Evolutionary conservation across 2,888 invertebrate genomes (phyloP), one percentile per base, ranked within the genome.

Genomic region (Amorpha juglandis): DNA sequence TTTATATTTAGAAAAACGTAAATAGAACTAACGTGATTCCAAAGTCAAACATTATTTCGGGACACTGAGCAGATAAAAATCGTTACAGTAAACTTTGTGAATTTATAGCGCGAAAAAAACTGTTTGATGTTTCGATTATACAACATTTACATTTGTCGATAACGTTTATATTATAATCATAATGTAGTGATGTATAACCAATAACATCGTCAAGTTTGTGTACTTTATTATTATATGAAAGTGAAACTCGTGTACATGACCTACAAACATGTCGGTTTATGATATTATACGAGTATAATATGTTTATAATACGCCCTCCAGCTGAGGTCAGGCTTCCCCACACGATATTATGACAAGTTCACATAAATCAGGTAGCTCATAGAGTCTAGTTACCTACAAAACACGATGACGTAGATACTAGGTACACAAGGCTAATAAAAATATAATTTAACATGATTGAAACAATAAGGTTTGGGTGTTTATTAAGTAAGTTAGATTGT

Each of bases 1-100:
- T 66, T 71, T 77, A 78, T 76, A 74, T 78, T 73, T 79, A 78
- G 75, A 75, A 63, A 66, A 70, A 66, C 53, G 68, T 70, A 71
- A 71, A 81, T 81, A 83, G 76, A 80, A 75, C 71, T 3, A 79
- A 77, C 78, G 76, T 77, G 77, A 76, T 77, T 45, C 79, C 80
- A 80, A 77, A 83, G 85, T 85, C 83, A 77, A 78, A 77, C 73
- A 77, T 80, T 84, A 84, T 84, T 87, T 83, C 71, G 71, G 77
- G 81, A 84, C 73, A 78, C 71, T 77, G 81, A 81, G 77, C 78
- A 81, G 80, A 83, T 81, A 77, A 79, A 76, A 69, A 69, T 62
- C 64, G 68, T 65, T 71, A 72, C 68, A 47, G 71, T 78, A 73
- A 78, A 78, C 71, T 64, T 16, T 64, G 16, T 16, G 35, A 35